Base-by-base conservation (phyloP, 2,113 vertebrate species). In the Pelobates fuscus region DNA sequence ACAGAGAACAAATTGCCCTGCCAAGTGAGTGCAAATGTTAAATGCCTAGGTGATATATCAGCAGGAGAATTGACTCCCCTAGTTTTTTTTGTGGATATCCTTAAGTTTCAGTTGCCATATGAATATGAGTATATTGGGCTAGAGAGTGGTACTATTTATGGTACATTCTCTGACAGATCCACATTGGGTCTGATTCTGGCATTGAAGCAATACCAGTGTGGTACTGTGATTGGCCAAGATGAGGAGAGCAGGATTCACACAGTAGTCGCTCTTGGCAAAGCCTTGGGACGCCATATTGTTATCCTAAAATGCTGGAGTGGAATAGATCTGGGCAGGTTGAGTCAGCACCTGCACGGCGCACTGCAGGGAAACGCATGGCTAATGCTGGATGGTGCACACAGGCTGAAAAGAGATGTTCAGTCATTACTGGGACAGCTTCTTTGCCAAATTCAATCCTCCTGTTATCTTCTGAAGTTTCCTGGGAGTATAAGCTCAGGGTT, bases 91-190 rank as follows among this genome's bases (percentile, higher is more conserved):
- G 71, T 94, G 5, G 89, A 94, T 18, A 79, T 93, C 65, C 82
- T 95, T n/a, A 85, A 84, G 29, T 85, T 83, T 52, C 78, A 67
- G 3, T 46, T 92, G 20, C 82, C 83, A 0, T 95, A 96, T 49
- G 89, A 86, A 60, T 91, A 91, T 67, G 94, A 96, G 70, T 95
- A 95, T 77, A 71, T 87, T 73, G 91, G 94, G 27, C 87, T 92
- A 65, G 81, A 87, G 58, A 72, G 84, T 18, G 88, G 77, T 65
- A 61, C 79, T 18, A 80, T 91, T 3, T 87, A 88, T 15, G 88
- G 82, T 27, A 84, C 90, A 2, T 82, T 86, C 54, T 89, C 92
- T 37, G 93, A 95, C 14, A 78, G 86, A 46, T 86, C 87, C 2
- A 75, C 79, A n/a, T 78, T 95, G 43, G 88, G 92, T 2, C 80